Base-by-base conservation (phyloP, 2,888 invertebrate genomes). In the Azorinus chamasolen region DNA sequence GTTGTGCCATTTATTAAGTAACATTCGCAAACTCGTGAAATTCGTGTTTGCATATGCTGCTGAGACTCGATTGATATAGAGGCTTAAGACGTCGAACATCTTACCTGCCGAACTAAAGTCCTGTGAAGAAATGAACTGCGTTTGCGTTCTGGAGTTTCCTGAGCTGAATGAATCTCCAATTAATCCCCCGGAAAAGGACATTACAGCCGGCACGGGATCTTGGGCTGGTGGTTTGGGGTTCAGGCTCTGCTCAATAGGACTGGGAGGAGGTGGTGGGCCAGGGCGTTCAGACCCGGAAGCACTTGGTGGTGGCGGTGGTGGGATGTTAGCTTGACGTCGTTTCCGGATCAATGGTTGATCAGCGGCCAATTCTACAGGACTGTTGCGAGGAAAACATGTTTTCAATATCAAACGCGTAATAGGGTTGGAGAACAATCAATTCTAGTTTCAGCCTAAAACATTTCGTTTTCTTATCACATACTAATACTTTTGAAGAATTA, bases 161-260 rank as follows among this genome's bases (percentile, higher is more conserved):
- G 55, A 25, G 20, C 54, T 59, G 41, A 76, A 76, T 0, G 76
- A 76, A 27, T 76, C 76, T 14, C 76, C 76, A 12, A 76, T 76
- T 27, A 76, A 46, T 8, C 58, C 65, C 4, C 76, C 76, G 22
- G 71, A 76, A 27, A 55, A 41, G 43, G 66, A 58, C 14, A 55
- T 54, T 32, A 32, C 22, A 10, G 41, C 10, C n/a, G 53, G 57
- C n/a, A 20, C 46, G 6, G 51, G 39, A 25, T 64, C 45, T 0
- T 16, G n/a, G 6, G 59, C 24, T 25, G 45, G 16, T 8, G 43
- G 58, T 53, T 5, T 5, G 6, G 53, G 53, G 2, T 14, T 5
- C n/a, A 1, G 1, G 25, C n/a, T 18, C 8, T 10, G 54, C n/a
- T n/a, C 18, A 8, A 22, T 22, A 24, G 10, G 5, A 10, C 5